A percentile compares a stretch with the other conserved stretches of the same genome.
Conservation (phyloP, 2,888 invertebrate species). For the Germaria angustata region DNA sequence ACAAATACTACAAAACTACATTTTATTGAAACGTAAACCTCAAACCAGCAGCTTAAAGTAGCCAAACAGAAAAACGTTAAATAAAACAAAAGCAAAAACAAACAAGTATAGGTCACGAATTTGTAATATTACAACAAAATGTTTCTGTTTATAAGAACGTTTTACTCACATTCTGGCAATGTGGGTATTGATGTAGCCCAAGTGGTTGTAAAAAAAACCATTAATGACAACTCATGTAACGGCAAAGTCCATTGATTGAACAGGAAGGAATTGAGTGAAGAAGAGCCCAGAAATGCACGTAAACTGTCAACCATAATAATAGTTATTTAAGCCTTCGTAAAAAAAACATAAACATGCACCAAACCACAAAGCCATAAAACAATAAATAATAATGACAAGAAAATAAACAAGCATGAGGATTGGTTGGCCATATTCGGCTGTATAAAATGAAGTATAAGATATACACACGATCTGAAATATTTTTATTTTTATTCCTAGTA, state of each 20-base stretch:
- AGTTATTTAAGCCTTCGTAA: slow-evolving; percentile 50
- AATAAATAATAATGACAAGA: slow-evolving; percentile 63
- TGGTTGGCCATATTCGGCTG: neutral
- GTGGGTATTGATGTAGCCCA: too few species aligned
- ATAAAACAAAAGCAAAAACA: neutral
- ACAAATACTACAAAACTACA: neutral
- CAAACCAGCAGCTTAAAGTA: neutral
- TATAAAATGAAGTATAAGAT: too few species aligned
- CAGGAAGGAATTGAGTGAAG: neutral
- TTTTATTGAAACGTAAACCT: neutral
- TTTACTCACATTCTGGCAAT: too few species aligned
- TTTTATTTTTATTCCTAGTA: too few species aligned
- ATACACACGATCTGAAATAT: too few species aligned
- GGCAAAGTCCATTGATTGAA: neutral
- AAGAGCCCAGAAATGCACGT: slow-evolving; percentile 35
- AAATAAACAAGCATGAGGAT: slow-evolving; percentile 20
- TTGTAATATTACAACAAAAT: slow-evolving; percentile 46
- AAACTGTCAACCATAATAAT: slow-evolving; percentile 63
- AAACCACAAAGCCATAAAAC: slow-evolving; percentile 61
- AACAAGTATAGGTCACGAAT: slow-evolving; percentile 56
- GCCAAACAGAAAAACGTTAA: neutral
- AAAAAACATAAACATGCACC: slow-evolving; percentile 50
- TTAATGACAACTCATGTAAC: slow-evolving; percentile 33
- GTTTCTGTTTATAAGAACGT: too few species aligned
- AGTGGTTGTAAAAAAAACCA: too few species aligned